phyloP scores from a whole-genome alignment of 2,113 vertebrate genomes.

The Ramphastos sulfuratus region DNA sequence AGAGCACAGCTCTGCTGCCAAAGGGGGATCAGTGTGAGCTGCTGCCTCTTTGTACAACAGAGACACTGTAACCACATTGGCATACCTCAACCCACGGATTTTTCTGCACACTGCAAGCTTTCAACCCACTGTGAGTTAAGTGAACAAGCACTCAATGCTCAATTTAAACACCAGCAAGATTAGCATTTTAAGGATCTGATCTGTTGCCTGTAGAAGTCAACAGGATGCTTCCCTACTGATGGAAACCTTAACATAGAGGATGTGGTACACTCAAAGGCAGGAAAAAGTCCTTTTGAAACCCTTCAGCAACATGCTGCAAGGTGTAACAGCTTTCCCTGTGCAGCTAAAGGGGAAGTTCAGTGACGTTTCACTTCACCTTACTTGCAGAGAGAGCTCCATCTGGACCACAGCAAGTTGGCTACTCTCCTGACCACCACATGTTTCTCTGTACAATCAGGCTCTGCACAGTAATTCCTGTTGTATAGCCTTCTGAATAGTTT shows the following conservation, averaged over 20 bases:
- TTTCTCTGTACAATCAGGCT: not conserved
- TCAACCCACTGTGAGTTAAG: not conserved
- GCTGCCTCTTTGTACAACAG: not conserved
- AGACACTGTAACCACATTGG: not conserved
- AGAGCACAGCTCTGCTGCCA: not conserved
- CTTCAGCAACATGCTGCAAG: not conserved
- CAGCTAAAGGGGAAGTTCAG: not conserved
- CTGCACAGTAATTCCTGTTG: constrained; percentile 27
- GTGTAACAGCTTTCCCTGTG: not conserved
- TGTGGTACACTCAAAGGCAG: rapidly evolving
- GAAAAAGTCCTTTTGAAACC: not conserved
- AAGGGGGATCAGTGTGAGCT: not conserved
- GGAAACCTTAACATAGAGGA: not conserved
- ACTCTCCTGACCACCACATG: not conserved
- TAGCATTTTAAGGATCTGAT: not conserved
- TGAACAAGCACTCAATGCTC: not conserved
- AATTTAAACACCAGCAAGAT: not conserved
- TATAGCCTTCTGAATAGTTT: constrained; percentile 29
- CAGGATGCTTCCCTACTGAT: not conserved
- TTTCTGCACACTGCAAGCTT: not conserved
- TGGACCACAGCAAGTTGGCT: not conserved
- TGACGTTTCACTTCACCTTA: constrained; percentile 18
- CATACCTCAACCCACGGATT: constrained; percentile 25
- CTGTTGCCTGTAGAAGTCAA: not conserved
- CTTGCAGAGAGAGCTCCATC: not conserved